These are phyloP conservation scores for Lycaena phlaeas DNA, from an alignment of 2,888 invertebrate genomes.

Conservation along the genomic window DNA sequence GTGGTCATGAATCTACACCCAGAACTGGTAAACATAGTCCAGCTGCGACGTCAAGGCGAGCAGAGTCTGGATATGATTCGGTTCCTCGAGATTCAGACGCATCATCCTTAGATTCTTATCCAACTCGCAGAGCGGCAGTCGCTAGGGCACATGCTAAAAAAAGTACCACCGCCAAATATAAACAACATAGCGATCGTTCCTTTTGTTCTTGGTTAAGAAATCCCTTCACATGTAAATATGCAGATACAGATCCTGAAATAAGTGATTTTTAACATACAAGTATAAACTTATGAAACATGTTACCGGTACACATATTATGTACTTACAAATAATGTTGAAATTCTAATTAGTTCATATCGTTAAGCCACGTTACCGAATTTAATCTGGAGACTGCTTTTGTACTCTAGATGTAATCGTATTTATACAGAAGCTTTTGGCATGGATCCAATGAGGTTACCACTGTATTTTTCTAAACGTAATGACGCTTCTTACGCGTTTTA, in stretches of 20 bases:
- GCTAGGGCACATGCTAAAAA: slow-evolving; percentile 66
- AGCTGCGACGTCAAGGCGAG: slow-evolving; percentile 82
- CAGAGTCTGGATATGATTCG: slow-evolving; percentile 94
- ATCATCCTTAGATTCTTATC: slow-evolving; percentile 85
- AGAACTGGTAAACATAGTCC: slow-evolving; percentile 87
- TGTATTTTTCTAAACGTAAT: slow-evolving; percentile 65
- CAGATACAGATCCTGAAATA: slow-evolving; percentile 79
- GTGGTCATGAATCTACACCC: slow-evolving; percentile 88
- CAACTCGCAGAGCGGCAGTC: slow-evolving; percentile 61
- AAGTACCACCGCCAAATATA: slow-evolving; percentile 75
- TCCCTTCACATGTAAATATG: slow-evolving; percentile 84
- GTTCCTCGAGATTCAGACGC: slow-evolving; percentile 91
- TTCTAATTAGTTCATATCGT: slow-evolving; percentile 50
- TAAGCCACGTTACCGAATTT: slow-evolving; percentile 74
- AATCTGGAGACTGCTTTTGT: slow-evolving; percentile 75
- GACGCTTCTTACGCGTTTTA: slow-evolving; percentile 44
- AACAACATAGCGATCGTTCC: slow-evolving; percentile 80
- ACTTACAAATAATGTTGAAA: slow-evolving; percentile 28
- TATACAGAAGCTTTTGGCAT: slow-evolving; percentile 60
- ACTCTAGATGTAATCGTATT: slow-evolving; percentile 59
- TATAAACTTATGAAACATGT: slow-evolving; percentile 16
- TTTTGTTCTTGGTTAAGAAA: slow-evolving; percentile 84
- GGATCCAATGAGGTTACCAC: slow-evolving; percentile 53
- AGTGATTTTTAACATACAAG: slow-evolving; percentile 69
- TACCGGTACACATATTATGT: slow-evolving; percentile 20